A percentile compares a stretch with the other conserved stretches of the same genome.
These are phyloP conservation scores for Epizoanthus stellaris DNA, from an alignment of 92 coral and sea anemone species.

Conservation along the genomic window DNA sequence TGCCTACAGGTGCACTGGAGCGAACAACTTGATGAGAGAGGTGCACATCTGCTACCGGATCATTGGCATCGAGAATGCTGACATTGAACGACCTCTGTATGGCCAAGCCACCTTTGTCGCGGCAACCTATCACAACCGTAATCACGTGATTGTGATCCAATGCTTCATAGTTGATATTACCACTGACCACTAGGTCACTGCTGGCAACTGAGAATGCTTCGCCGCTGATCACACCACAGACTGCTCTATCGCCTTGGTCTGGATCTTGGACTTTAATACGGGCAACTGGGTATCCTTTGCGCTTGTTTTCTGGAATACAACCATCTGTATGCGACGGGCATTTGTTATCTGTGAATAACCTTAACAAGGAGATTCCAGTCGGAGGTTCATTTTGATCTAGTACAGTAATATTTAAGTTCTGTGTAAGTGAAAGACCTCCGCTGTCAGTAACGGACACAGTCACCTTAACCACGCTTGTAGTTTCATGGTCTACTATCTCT, in stretches of 20 bases:
- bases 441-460: conserved; percentile 56
- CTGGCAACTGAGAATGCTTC: conserved; percentile 48
- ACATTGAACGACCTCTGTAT: conserved; percentile 50
- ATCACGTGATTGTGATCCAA: conserved; percentile 53
- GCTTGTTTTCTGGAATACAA: conserved; percentile 69
- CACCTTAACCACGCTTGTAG: conserved; percentile 32
- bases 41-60: conserved; percentile 57
- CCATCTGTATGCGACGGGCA: conserved; percentile 21
- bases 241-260: conserved; percentile 54
- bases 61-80: conserved; percentile 64
- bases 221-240: conserved; percentile 66
- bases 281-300: conserved; percentile 64
- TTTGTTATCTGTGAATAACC: conserved; percentile 16
- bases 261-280: conserved; percentile 59
- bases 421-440: conserved; percentile 56
- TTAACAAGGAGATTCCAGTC: conserved; percentile 20
- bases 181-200: conserved; percentile 59
- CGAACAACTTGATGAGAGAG: conserved; percentile 68
- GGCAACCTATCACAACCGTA: conserved; percentile 52
- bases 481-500: conserved; percentile 61
- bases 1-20: conserved; percentile 60
- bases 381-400: conserved; percentile 72
- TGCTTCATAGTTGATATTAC: conserved; percentile 63
- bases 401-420: conserved; percentile 58
- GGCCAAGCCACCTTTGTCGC: conserved; percentile 62